Conservation (phyloP, 2,113 vertebrate species). For the Ciconia stormi region DNA sequence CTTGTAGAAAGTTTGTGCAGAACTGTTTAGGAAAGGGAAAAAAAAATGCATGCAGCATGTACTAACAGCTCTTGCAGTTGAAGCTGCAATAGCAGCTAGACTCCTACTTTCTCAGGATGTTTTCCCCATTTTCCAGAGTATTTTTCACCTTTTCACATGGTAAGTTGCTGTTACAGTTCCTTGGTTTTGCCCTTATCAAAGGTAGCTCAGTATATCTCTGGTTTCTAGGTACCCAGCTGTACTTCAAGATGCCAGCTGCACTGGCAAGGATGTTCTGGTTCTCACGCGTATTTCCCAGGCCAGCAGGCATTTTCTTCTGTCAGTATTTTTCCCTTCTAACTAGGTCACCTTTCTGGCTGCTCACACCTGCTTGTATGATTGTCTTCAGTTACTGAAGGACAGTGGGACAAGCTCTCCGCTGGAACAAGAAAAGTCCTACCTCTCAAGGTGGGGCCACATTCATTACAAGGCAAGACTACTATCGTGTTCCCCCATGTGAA, state of each 20-base stretch:
- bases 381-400: not conserved
- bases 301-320: not conserved
- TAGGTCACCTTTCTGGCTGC: not conserved
- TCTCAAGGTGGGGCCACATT: not conserved
- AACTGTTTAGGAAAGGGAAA: not conserved
- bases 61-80: not conserved
- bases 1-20: not conserved
- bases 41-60: not conserved
- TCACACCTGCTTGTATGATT: not conserved
- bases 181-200: not conserved
- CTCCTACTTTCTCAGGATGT: not conserved
- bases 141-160: not conserved
- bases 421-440: not conserved
- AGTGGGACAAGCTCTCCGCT: not conserved
- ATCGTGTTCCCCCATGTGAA: not conserved
- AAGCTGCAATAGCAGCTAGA: not conserved
- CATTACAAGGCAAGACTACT: not conserved
- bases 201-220: not conserved
- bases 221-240: not conserved
- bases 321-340: not conserved
- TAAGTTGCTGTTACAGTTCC: not conserved
- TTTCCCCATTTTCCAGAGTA: not conserved
- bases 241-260: not conserved
- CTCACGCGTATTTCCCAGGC: not conserved
- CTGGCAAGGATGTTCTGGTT: not conserved